These are phyloP conservation scores for Loxodonta africana DNA, from an alignment of 2,113 vertebrate species.

Conservation along the genomic window DNA sequence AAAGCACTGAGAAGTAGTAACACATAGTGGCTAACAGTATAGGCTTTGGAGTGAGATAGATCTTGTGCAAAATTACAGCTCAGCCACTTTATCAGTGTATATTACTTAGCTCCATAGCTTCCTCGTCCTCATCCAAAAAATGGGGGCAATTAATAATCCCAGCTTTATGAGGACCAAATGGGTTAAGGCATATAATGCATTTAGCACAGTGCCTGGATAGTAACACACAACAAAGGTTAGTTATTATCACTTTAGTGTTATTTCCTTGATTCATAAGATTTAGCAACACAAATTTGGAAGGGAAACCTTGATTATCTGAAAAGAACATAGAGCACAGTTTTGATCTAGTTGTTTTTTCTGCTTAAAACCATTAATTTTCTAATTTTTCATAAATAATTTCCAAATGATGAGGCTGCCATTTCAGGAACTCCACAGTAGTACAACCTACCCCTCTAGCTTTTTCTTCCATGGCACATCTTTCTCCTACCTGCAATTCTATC, in stretches of 20 bases:
- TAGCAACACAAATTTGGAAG: not conserved
- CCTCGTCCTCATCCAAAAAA: not conserved
- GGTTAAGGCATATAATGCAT: not conserved
- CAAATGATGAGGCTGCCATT: not conserved
- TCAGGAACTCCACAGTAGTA: not conserved
- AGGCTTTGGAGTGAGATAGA: not conserved
- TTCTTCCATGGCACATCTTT: rapidly evolving
- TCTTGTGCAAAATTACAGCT: not conserved
- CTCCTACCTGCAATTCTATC: not conserved
- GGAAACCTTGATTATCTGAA: not conserved
- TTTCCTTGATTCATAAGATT: not conserved
- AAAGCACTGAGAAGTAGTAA: not conserved
- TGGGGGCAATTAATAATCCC: not conserved
- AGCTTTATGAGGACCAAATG: not conserved
- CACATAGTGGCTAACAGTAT: not conserved
- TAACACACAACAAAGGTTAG: not conserved
- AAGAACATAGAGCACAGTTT: not conserved
- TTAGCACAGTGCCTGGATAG: not conserved
- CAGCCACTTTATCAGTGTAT: not conserved
- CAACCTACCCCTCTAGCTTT: rapidly evolving
- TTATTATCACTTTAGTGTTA: not conserved
- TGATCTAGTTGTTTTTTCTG: not conserved
- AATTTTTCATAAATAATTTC: not conserved
- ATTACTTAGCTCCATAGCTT: not conserved
- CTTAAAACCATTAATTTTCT: not conserved